Base-by-base conservation (phyloP, 2,888 invertebrate species). In the Congeria kusceri region DNA sequence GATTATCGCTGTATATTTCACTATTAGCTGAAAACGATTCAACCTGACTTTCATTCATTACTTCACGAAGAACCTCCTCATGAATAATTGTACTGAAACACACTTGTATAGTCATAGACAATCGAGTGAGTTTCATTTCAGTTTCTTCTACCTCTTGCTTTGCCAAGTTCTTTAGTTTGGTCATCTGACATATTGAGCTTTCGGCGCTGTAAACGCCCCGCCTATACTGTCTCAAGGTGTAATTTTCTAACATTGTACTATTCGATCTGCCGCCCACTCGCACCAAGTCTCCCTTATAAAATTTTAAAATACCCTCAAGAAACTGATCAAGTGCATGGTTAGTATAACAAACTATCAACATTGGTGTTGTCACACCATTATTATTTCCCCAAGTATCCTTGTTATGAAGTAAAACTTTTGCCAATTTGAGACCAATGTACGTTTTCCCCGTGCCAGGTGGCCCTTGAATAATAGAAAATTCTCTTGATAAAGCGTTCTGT, bases 371-470 rank as follows among this genome's bases (percentile, higher is more conserved):
- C 23, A 77, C 73, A 15, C 71, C 49, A 23, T 81, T 75, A 39
- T 90, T 91, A n/a, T n/a, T n/a, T n/a, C n/a, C n/a, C 94, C 95
- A 95, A 1, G 80, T 29, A 0, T 81, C 29, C 13, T 85, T 83
- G 91, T 96, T 97, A 73, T 95, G 93, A 1, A 97, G 92, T 39
- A 97, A 90, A 0, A 95, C 83, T 63, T 91, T 86, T 0, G 96
- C 95, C 23, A 98, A 95, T 94, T 96, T 96, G 39, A 96, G 94
- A 0, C 97, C 97, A 83, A 97, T 92, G 91, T 95, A 96, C 0
- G 97, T 97, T 94, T 97, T 97, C 0, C 97, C 97, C 0, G 97
- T 97, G 3, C 97, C 97, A 0, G 97, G 97, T 0, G 97, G 97
- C 0, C 97, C 93, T 86, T 93, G 93, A 44, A 92, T 91, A 15